These are phyloP conservation scores for Catostomus latipinnis DNA, from an alignment of 2,797 vertebrate species.

Conservation along the genomic window DNA sequence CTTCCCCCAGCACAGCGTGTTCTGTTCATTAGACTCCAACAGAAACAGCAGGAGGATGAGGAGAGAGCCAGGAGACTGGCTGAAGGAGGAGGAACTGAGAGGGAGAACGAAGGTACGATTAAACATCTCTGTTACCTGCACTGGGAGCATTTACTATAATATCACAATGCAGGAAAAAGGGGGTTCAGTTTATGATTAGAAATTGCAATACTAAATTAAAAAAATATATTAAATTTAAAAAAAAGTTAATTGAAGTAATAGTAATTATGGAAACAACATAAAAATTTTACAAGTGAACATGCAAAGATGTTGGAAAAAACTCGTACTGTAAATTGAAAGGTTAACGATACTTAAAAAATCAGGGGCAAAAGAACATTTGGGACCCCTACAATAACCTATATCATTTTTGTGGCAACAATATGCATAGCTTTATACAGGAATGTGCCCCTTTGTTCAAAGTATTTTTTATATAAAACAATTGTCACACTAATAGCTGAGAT, in stretches of 20 bases:
- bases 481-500: conserved; percentile 14
- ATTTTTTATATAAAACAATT: not conserved
- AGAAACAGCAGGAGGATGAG: conserved; percentile 95
- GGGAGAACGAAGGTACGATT: conserved; percentile 84
- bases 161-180: not conserved
- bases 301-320: too few species aligned
- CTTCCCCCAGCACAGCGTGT: conserved; percentile 92
- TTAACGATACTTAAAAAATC: too few species aligned
- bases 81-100: conserved; percentile 81
- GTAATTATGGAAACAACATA: too few species aligned
- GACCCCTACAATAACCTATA: not conserved
- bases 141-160: not conserved
- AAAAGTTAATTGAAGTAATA: too few species aligned
- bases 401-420: not conserved
- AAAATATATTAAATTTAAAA: too few species aligned
- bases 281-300: too few species aligned
- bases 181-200: too few species aligned
- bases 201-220: too few species aligned
- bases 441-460: not conserved
- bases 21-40: conserved; percentile 93
- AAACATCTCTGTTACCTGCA: not conserved
- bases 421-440: not conserved
- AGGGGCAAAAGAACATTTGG: too few species aligned
- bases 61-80: conserved; percentile 88
- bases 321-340: too few species aligned